Evolutionary conservation across 2,888 invertebrate species (phyloP), one percentile per base, ranked within the genome.

Genomic region (Calameuta idolon): DNA sequence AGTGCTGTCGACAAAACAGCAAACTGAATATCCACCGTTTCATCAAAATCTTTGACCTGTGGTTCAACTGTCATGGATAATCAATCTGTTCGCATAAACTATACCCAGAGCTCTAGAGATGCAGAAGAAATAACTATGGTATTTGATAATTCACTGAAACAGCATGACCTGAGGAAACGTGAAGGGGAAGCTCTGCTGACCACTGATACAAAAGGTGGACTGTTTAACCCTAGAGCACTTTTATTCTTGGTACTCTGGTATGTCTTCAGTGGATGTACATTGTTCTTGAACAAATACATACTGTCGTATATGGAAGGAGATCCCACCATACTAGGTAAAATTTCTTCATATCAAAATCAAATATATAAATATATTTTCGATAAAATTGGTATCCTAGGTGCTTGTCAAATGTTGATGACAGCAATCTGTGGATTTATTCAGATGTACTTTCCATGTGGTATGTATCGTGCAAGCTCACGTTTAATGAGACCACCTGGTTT

Each of bases 231-330:
- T 68, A 91, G 94, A 86, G 95, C 95, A 35, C 89, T 94, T 73
- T 89, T 94, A 82, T 95, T 95, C 89, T 90, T 95, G 71, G 89
- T 94, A 75, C 90, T 96, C 80, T 96, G 96, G 96, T 96, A 96
- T 88, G 93, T 96, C 87, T 96, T 96, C 90, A 96, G 96, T 89
- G 95, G 95, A 12, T 95, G 95, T 88, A 96, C 96, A 1, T 92
- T 96, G 76, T 96, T 96, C 90, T 92, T 96, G 80, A 96, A 96
- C 91, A 96, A 96, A 89, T 96, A 96, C 88, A 96, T 96, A 86
- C 92, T 96, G 79, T 94, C 95, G 0, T 95, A 94, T 85, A 93
- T 95, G 89, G 93, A 94, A 89, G 96, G 95, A 74, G 95, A 96
- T 91, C 95, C 96, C 31, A 95, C 95, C 77, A 92, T 96, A 80